Base-by-base conservation (phyloP, 2,797 vertebrate species). In the Protonibea diacanthus region DNA sequence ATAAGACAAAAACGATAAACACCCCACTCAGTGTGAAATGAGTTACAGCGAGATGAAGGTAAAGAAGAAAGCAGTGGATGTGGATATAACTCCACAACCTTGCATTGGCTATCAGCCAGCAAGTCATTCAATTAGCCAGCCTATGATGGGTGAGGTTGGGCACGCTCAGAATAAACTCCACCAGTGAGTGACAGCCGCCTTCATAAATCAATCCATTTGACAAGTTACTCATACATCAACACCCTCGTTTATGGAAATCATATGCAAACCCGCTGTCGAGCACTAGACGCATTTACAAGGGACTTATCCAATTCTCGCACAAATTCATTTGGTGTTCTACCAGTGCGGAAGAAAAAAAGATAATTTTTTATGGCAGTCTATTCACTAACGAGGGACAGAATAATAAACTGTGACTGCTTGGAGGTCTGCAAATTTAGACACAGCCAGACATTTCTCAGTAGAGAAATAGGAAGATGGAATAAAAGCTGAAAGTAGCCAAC, bases 191-290 rank as follows among this genome's bases (percentile, higher is more conserved):
- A 88, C 85, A 85, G 82, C 78, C 63, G 65, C 84, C 83, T 80
- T 59, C 76, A 58, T 74, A 65, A 91, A 90, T 90, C 91, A 90
- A 84, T 88, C 87, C 66, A 29, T 71, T 81, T 88, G 89, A 89
- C 78, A 86, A 84, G 75, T 85, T 80, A 86, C 88, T 90, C 90
- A 91, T 83, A 83, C 76, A 90, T 89, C 89, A 92, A 85, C 86
- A 61, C 74, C 73, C 76, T 89, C 66, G 25, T 88, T 93, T 87
- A 90, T 89, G 86, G 74, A 82, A 89, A 92, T 91, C 45, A 23
- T 81, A 90, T 85, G 89, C 85, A 91, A 88, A 86, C 80, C 74
- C 10, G 33, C 75, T 76, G 82, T 82, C 29, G 45, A 75, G 85
- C 56, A 7, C 59, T 29, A 74, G 83, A 78, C 29, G 11, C 72